phyloP scores from a whole-genome alignment of 2,113 vertebrate species.

The Phrynocephalus versicolor region DNA sequence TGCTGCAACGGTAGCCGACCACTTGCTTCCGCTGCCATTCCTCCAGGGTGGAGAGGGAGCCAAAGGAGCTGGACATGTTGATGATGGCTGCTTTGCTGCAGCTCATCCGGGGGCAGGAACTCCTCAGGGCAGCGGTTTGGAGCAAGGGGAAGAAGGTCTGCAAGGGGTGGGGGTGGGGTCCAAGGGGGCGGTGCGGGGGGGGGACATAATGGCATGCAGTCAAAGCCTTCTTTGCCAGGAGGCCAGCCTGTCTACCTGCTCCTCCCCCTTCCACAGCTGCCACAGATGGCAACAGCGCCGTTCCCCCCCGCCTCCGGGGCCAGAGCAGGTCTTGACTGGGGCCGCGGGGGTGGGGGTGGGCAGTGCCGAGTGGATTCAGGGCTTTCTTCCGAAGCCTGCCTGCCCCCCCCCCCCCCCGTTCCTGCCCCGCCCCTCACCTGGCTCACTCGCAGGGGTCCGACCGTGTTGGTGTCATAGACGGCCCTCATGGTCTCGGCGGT shows the following conservation, averaged over 20 bases:
- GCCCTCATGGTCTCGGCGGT: not conserved
- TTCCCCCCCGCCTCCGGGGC: too few relatives aligned
- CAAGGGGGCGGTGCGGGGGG: too few relatives aligned
- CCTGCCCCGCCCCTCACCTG: not conserved
- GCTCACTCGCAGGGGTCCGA: not conserved
- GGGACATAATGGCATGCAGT: too few relatives aligned
- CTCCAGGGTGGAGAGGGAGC: not conserved
- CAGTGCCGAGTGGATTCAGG: too few relatives aligned
- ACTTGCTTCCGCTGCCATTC: not conserved
- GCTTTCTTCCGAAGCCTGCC: not conserved
- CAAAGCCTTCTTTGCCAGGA: too few relatives aligned
- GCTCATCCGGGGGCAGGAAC: not conserved
- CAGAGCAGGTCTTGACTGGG: not conserved
- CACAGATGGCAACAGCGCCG: too few relatives aligned
- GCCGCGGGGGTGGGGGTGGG: too few relatives aligned
- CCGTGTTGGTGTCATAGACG: not conserved
- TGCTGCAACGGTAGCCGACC: slow-evolving; percentile 1
- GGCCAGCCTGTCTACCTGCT: too few relatives aligned
- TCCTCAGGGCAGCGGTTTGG: not conserved
- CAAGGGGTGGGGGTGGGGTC: too few relatives aligned
- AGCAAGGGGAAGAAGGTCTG: slow-evolving; percentile 11
- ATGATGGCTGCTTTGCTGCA: not conserved
- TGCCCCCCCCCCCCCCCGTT: too few relatives aligned
- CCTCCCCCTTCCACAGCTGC: too few relatives aligned
- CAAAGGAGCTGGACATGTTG: slow-evolving; percentile 2